Evolutionary conservation across 1,140 invertebrate genomes (phyloP), one percentile per base, ranked within the genome.

Genomic region (Trichomalopsis sarcophagae): DNA sequence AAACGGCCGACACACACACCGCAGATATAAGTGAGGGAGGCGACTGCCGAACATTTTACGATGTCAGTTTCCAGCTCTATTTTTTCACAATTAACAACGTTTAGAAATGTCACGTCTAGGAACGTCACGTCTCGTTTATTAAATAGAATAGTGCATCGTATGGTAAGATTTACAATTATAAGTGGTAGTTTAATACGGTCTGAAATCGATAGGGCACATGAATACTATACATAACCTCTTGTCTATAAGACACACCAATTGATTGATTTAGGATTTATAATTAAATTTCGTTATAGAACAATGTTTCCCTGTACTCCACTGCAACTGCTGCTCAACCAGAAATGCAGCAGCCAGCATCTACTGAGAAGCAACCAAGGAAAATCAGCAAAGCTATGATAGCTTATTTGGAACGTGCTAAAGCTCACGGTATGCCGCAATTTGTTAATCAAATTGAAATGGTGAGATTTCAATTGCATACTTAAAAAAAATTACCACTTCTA

Each of bases 381-480:
- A 94, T 96, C 6, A 98, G 96, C 90, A 97, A 97, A 93, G 97
- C 97, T 55, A 98, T 99, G 97, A 95, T 95, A 92, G 95, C 96
- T 1, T 99, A 98, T 91, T 93, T 99, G 78, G 95, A 98, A 91
- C 93, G 97, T 90, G 96, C 97, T 33, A 94, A 94, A 91, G 95
- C 96, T 88, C 95, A 98, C 91, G 96, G 95, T 96, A 92, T 90
- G 89, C 90, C 79, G n/a, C 21, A 62, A 71, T 71, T 30, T 30
- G 5, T 69, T 69, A 9, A 71, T 71, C 2, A 27, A 21, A 30
- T 71, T 30, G 14, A 11, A 71, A 71, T 30, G 4, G 30, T 71
- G 23, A 80, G 81, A 83, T 23, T 30, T 33, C 21, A 40, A 17
- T 73, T 77, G 7, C n/a, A 69, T 13, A 36, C 2, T 73, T 79